These are phyloP conservation scores for Asteroscopus sphinx DNA, from an alignment of 2,888 invertebrate species.

Conservation along the genomic window DNA sequence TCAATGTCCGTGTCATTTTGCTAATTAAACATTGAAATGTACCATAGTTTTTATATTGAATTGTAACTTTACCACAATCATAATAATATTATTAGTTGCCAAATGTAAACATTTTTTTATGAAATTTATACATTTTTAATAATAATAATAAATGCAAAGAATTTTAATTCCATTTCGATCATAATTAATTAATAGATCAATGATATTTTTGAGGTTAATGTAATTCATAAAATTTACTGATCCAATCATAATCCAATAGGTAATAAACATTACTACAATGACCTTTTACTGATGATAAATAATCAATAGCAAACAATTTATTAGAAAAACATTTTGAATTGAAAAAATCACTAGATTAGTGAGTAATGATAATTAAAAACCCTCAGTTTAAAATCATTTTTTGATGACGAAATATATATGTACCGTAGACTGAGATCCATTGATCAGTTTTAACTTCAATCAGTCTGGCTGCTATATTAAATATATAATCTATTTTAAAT, in stretches of 20 bases:
- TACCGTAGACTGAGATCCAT: constrained; percentile 44
- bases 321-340: constrained; percentile 26
- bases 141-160: constrained; percentile 37
- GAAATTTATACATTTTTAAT: constrained; percentile 52
- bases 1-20: constrained; percentile 58
- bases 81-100: constrained; percentile 44
- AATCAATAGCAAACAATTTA: constrained; percentile 15
- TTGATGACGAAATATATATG: constrained; percentile 14
- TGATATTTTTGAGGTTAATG: constrained; percentile 18
- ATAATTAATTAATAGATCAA: constrained; percentile 36
- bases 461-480: no score
- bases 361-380: constrained; percentile 27
- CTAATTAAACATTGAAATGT: constrained; percentile 43
- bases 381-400: constrained; percentile 24
- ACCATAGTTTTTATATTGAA: constrained; percentile 52
- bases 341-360: constrained; percentile 28
- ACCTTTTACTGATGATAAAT: constrained; percentile 31
- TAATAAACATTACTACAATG: constrained; percentile 24
- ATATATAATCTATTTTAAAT: no score
- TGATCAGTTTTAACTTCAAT: constrained; percentile 3
- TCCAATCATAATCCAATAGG: constrained; percentile 29
- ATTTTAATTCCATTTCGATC: constrained; percentile 45
- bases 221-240: constrained; percentile 40
- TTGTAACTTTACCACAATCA: constrained; percentile 38
- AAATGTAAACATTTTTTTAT: constrained; percentile 43